A percentile compares a stretch with the other conserved stretches of the same genome.
These are phyloP conservation scores for Myrmecobius fasciatus DNA, from an alignment of 2,113 vertebrate genomes.

Conservation along the genomic window DNA sequence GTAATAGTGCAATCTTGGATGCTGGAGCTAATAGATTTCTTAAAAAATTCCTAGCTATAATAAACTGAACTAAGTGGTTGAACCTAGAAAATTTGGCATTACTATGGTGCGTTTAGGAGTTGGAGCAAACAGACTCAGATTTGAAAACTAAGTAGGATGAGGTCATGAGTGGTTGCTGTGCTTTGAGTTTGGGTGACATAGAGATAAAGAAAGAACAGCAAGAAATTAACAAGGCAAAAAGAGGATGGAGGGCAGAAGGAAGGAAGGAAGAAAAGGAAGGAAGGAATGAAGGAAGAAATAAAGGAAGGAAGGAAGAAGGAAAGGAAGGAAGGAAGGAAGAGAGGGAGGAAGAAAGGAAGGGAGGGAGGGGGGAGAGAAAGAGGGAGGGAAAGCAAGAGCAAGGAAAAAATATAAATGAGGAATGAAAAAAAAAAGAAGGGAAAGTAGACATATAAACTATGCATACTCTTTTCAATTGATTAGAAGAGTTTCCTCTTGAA, in stretches of 20 bases:
- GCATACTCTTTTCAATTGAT: neutral
- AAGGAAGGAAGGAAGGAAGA: too few species aligned
- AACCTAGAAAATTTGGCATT: neutral
- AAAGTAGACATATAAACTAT: neutral
- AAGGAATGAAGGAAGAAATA: neutral
- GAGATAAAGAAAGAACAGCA: neutral
- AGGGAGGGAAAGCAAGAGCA: neutral
- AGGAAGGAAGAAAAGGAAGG: too few species aligned
- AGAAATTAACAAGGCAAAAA: neutral
- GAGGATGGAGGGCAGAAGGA: too few species aligned
- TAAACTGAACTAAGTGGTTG: neutral
- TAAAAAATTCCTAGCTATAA: neutral
- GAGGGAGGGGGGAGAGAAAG: too few species aligned
- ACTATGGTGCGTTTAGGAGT: neutral
- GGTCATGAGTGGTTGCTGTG: neutral
- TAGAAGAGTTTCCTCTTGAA: neutral
- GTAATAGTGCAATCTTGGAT: neutral
- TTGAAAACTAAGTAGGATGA: neutral
- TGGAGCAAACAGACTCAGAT: neutral
- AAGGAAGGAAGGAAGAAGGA: too few species aligned
- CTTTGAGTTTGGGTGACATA: neutral
- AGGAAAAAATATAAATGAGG: neutral
- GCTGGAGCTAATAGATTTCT: neutral
- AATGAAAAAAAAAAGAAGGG: too few species aligned
- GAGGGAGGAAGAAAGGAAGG: too few species aligned